These are phyloP conservation scores for Merodon equestris DNA, from an alignment of 2,888 invertebrate species.

Conservation along the genomic window DNA sequence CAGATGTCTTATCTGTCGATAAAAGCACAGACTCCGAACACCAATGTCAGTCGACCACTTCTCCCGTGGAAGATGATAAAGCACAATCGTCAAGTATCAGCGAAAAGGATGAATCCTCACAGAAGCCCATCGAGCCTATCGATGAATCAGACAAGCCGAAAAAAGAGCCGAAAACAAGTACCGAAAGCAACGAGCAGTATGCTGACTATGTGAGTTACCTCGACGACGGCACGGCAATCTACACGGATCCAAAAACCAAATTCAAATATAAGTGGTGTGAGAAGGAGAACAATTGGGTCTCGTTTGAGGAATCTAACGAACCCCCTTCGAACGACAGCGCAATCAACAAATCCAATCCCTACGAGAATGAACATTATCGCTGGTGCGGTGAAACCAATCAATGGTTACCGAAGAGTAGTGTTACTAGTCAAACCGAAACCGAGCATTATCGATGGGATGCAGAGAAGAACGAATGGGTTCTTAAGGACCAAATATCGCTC, in stretches of 20 bases:
- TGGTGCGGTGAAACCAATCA: conserved; percentile 78
- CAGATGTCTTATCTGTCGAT: background rate
- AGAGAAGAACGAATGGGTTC: conserved; percentile 82
- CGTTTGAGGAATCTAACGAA: conserved; percentile 70
- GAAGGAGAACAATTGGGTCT: conserved; percentile 80
- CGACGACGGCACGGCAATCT: conserved; percentile 85
- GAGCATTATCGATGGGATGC: conserved; percentile 82
- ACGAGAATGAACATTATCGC: conserved; percentile 78
- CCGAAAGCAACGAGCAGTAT: conserved; percentile 70
- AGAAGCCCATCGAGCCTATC: background rate
- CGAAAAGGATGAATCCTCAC: background rate
- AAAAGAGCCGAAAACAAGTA: conserved; percentile 3
- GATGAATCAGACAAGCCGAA: background rate
- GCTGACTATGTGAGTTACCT: conserved; percentile 83
- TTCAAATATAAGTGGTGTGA: conserved; percentile 84
- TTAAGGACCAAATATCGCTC: conserved; percentile 71
- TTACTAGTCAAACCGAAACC: conserved; percentile 74
- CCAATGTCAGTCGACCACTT: background rate
- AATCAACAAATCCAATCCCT: conserved; percentile 71
- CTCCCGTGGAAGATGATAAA: background rate
- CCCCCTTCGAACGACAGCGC: background rate
- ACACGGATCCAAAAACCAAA: conserved; percentile 86
- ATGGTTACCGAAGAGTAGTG: conserved; percentile 79
- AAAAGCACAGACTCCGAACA: background rate
- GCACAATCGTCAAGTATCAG: background rate